These are phyloP conservation scores for Patella caerulea DNA, from an alignment of 2,888 invertebrate species.

Conservation along the genomic window DNA sequence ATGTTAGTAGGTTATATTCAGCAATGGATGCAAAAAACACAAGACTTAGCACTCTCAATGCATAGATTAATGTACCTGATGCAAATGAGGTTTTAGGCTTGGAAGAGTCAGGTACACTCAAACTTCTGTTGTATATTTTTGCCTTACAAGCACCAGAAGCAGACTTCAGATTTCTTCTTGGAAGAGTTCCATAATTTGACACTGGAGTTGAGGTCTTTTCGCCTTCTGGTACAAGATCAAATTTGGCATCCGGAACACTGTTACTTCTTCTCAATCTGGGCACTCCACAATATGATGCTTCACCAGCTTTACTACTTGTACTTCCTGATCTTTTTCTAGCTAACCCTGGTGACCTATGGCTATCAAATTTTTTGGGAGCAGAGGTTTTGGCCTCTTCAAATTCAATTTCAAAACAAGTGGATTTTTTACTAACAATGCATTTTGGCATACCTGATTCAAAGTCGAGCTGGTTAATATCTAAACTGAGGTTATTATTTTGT, in stretches of 20 bases:
- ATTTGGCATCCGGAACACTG: not conserved
- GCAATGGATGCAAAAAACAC: too few relatives aligned
- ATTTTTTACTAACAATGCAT: not conserved
- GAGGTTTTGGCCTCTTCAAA: not conserved
- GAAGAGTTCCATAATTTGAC: constrained; percentile 19
- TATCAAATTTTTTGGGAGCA: too few relatives aligned
- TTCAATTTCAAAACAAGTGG: constrained; percentile 1
- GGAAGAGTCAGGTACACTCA: constrained; percentile 28
- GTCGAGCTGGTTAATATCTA: not conserved
- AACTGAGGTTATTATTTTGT: not conserved
- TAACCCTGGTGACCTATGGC: not conserved
- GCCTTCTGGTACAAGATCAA: not conserved
- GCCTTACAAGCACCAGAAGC: constrained; percentile 10
- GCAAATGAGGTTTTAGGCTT: constrained; percentile 38
- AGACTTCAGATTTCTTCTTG: constrained; percentile 16
- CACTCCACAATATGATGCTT: too few relatives aligned
- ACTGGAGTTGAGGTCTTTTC: constrained; percentile 13
- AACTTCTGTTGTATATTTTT: constrained; percentile 13
- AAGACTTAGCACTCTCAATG: not conserved
- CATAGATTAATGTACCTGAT: constrained; percentile 36
- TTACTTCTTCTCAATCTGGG: not conserved
- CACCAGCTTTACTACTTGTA: not conserved
- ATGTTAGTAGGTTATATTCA: too few relatives aligned
- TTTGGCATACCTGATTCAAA: not conserved
- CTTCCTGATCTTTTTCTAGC: not conserved